Percentiles rank a stretch among this genome's conserved stretches.
Conservation (phyloP, 1,140 invertebrate genomes). For the Glossosoma conforme region DNA sequence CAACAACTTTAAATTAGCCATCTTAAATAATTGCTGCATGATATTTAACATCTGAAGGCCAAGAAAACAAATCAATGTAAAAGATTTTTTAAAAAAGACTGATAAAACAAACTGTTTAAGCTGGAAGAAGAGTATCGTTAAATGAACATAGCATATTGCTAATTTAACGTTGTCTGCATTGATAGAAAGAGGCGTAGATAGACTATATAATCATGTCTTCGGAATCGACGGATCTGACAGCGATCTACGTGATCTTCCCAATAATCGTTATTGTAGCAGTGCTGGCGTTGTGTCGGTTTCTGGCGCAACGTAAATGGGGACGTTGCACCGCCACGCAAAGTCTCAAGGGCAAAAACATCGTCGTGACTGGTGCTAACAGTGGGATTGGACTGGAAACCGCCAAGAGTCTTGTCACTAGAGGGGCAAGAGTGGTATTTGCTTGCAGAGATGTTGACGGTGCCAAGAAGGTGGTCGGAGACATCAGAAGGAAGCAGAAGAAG, state of each 20-base stretch:
- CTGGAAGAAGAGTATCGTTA: too few species aligned
- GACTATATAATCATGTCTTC: too few species aligned
- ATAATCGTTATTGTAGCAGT: slow-evolving; percentile 3
- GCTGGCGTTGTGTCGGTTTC: slow-evolving; percentile 39
- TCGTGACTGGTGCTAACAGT: slow-evolving; percentile 75
- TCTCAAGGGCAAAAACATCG: slow-evolving; percentile 60
- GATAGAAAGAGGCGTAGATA: too few species aligned
- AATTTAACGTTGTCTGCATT: too few species aligned
- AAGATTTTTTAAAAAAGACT: too few species aligned
- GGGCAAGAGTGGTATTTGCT: slow-evolving; percentile 61
- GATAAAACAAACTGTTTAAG: too few species aligned
- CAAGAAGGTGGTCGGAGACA: slow-evolving; percentile 39
- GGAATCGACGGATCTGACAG: slow-evolving; percentile 8
- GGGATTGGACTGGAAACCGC: slow-evolving; percentile 79
- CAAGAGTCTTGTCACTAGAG: slow-evolving; percentile 56
- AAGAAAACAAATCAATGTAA: too few species aligned
- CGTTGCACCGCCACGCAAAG: slow-evolving; percentile 35
- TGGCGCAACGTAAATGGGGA: slow-evolving; percentile 43
- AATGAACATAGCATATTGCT: too few species aligned
- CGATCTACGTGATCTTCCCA: slow-evolving; percentile 7
- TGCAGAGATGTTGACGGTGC: slow-evolving; percentile 57
- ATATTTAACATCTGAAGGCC: too few species aligned
- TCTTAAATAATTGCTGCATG: too few species aligned
- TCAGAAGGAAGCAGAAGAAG: slow-evolving; percentile 10
- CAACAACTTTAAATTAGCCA: too few species aligned